A percentile compares a stretch with the other conserved stretches of the same genome.
Evolutionary conservation across 2,113 vertebrate genomes (phyloP).

Genomic region (Solea solea): DNA sequence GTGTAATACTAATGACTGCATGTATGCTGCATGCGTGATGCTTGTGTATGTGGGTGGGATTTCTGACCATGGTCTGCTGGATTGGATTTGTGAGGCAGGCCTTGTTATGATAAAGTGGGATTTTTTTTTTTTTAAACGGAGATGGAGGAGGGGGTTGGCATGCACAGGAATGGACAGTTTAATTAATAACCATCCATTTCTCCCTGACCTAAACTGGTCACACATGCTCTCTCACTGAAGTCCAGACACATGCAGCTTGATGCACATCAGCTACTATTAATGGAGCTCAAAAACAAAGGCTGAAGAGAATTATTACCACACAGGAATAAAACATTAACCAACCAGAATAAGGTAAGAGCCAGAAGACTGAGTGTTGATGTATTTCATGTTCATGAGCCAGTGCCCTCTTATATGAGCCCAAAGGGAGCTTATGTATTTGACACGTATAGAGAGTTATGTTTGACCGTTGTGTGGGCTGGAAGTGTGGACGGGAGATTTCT

Average conservation of each 20-base stretch:
- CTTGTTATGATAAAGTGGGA: slow-evolving; percentile 68
- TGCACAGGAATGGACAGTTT: slow-evolving; percentile 78
- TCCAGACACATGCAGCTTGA: slow-evolving; percentile 54
- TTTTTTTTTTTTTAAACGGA: slow-evolving; percentile 53
- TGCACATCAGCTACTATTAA: slow-evolving; percentile 55
- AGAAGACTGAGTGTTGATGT: not conserved
- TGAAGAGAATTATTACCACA: slow-evolving; percentile 1
- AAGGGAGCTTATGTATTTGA: slow-evolving; percentile 17
- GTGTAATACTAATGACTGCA: slow-evolving; percentile 26
- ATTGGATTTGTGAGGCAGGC: slow-evolving; percentile 44
- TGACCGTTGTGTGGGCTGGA: slow-evolving; percentile 51
- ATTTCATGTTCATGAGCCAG: slow-evolving; percentile 15
- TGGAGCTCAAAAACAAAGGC: slow-evolving; percentile 42
- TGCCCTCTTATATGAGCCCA: slow-evolving; percentile 10
- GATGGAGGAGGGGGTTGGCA: slow-evolving; percentile 38
- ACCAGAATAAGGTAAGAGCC: slow-evolving; percentile 58
- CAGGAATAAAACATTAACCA: slow-evolving; percentile 29
- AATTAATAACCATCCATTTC: slow-evolving; percentile 86
- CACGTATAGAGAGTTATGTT: not conserved
- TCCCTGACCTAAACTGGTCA: slow-evolving; percentile 71
- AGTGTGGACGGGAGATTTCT: slow-evolving; percentile 12
- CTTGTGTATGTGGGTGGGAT: slow-evolving; percentile 59
- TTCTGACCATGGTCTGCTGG: slow-evolving; percentile 22
- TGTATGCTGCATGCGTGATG: slow-evolving; percentile 27
- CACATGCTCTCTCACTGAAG: slow-evolving; percentile 58